Percentiles rank a stretch among this genome's conserved stretches.
Conservation (phyloP, 2,888 invertebrate species). For the Lathronympha strigana region DNA sequence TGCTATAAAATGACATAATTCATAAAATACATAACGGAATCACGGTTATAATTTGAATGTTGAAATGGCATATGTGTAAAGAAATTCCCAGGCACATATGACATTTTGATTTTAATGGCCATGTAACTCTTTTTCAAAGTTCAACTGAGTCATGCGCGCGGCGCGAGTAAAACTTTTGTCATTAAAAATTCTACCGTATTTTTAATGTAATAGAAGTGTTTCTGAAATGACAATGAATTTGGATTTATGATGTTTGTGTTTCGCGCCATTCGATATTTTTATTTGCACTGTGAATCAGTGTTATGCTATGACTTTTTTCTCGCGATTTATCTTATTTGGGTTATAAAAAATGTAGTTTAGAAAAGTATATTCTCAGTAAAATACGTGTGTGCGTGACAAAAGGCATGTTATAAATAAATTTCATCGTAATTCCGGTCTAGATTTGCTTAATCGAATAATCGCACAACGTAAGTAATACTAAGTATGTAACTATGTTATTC, state of each 20-base stretch:
- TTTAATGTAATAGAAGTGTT: not conserved
- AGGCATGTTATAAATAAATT: not conserved
- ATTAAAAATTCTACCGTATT: not conserved
- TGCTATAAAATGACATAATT: slow-evolving; percentile 7
- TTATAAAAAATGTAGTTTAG: not conserved
- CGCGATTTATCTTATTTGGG: not conserved
- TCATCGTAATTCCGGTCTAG: not conserved
- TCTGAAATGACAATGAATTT: not conserved
- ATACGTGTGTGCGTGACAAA: not conserved
- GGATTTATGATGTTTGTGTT: not conserved
- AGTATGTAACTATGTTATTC: no score
- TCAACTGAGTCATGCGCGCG: slow-evolving; percentile 10
- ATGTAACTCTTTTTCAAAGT: slow-evolving; percentile 2
- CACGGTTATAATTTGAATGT: not conserved
- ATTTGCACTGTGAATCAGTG: slow-evolving; percentile 21
- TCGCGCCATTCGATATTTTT: not conserved
- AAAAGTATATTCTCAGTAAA: not conserved
- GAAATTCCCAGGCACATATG: not conserved
- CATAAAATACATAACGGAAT: not conserved
- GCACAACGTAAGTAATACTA: not conserved
- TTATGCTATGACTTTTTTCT: not conserved
- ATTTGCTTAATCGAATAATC: no score
- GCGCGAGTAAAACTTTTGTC: not conserved
- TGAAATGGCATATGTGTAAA: not conserved
- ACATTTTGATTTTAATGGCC: not conserved